phyloP scores from a whole-genome alignment of 1,140 invertebrate species.

The Metaphire vulgaris region DNA sequence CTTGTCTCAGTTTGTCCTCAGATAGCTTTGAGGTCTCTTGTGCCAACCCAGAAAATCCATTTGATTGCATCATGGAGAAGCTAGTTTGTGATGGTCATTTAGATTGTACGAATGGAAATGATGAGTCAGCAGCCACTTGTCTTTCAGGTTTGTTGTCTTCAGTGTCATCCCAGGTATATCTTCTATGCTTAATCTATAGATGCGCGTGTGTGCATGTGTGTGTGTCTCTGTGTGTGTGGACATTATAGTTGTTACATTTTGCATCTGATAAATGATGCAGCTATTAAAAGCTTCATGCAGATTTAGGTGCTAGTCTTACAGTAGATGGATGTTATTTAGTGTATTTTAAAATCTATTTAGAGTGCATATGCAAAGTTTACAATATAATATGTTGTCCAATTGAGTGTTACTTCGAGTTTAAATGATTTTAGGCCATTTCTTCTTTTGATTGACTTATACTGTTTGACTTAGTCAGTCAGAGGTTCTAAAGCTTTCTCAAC shows the following conservation, averaged over 20 bases:
- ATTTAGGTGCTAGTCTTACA: not conserved
- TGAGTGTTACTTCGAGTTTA: too few relatives aligned
- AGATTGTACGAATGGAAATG: slow-evolving; percentile 5
- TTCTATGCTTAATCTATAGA: not conserved
- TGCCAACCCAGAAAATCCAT: not conserved
- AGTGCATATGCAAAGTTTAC: too few relatives aligned
- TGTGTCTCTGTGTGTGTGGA: not conserved
- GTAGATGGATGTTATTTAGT: not conserved
- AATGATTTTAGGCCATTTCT: too few relatives aligned
- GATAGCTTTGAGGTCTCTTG: not conserved
- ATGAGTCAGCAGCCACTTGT: slow-evolving; percentile 10
- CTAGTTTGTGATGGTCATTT: slow-evolving; percentile 5
- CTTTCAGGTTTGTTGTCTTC: not conserved
- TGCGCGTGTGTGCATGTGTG: not conserved
- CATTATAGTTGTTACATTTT: not conserved
- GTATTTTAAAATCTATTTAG: too few relatives aligned
- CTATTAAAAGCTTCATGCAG: not conserved
- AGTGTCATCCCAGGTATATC: not conserved
- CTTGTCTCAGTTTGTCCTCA: not conserved
- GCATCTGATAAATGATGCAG: not conserved
- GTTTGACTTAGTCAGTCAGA: too few relatives aligned
- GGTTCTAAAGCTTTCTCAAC: too few relatives aligned
- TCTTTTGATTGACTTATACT: too few relatives aligned
- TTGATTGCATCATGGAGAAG: not conserved
- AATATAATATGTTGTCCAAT: too few relatives aligned